Conservation (phyloP, 1,140 invertebrate species). For the Muscidifurax raptorellus region DNA sequence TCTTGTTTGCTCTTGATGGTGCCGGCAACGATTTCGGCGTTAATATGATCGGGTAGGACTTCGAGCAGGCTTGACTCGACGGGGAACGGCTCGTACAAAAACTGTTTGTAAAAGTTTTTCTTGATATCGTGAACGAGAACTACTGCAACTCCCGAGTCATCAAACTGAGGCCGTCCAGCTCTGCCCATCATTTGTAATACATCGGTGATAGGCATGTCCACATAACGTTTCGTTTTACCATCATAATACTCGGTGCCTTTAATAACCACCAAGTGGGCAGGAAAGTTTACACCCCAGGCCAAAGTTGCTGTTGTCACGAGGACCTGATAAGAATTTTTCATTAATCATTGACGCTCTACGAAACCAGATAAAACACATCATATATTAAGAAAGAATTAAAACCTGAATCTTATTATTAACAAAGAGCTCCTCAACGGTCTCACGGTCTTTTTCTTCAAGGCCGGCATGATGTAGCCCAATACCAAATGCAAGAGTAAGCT, state of each 20-base stretch:
- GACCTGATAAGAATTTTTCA: conserved; percentile 77
- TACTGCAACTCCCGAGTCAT: conserved; percentile 95
- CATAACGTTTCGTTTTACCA: conserved; percentile 96
- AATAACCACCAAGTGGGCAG: conserved; percentile 91
- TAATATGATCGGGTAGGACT: conserved; percentile 97
- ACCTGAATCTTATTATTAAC: conserved; percentile 98
- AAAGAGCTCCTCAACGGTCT: conserved; percentile 95
- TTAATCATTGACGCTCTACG: conserved; percentile 16
- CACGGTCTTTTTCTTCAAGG: conserved; percentile 93
- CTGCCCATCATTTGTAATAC: conserved; percentile 99
- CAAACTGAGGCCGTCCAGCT: conserved; percentile 97
- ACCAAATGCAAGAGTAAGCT: conserved; percentile 96
- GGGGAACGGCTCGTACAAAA: conserved; percentile 99
- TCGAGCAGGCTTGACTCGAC: conserved; percentile 96
- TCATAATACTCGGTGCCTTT: conserved; percentile 98
- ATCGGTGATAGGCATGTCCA: conserved; percentile 99
- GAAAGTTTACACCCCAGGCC: conserved; percentile 99
- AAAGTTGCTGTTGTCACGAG: conserved; percentile 97
- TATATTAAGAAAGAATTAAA: not conserved
- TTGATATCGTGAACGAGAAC: conserved; percentile 98
- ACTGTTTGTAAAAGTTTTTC: conserved; percentile 99
- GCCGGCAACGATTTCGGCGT: conserved; percentile 97
- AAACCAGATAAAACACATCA: not conserved
- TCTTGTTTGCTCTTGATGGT: conserved; percentile 95
- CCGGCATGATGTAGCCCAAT: conserved; percentile 99